A percentile compares a stretch with the other conserved stretches of the same genome.
phyloP scores from a whole-genome alignment of 2,888 invertebrate genomes.

The Platycheirus albimanus region DNA sequence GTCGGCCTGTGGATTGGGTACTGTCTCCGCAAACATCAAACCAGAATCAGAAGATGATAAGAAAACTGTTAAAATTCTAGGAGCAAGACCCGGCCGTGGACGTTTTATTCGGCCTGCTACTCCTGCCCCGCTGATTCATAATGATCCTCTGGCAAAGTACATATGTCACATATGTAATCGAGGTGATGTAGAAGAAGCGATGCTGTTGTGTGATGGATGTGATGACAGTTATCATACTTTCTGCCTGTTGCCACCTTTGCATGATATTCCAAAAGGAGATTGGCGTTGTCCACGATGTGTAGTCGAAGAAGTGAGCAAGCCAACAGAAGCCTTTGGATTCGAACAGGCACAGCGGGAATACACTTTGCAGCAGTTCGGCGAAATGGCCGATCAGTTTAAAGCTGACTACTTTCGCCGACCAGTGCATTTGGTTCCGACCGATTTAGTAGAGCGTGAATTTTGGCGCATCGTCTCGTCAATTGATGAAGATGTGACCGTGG shows the following conservation, averaged over 20 bases:
- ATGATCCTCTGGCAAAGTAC: constrained; percentile 92
- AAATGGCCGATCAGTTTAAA: constrained; percentile 99
- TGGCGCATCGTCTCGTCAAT: constrained; percentile 98
- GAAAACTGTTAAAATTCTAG: constrained; percentile 23
- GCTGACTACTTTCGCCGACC: constrained; percentile 98
- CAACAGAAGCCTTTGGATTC: constrained; percentile 98
- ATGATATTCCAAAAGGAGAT: constrained; percentile 96
- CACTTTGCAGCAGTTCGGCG: constrained; percentile 97
- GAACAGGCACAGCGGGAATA: constrained; percentile 97
- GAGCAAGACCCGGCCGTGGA: constrained; percentile 2
- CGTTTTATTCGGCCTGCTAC: constrained; percentile 55
- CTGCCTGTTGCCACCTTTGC: constrained; percentile 96
- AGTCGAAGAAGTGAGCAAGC: constrained; percentile 94
- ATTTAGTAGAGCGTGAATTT: constrained; percentile 97
- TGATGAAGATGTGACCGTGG: constrained; percentile 98
- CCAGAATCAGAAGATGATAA: constrained; percentile 36
- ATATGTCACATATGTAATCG: constrained; percentile 96
- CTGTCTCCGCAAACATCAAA: constrained; percentile 77
- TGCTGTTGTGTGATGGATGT: constrained; percentile 98
- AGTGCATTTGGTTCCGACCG: constrained; percentile 94
- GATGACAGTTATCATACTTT: constrained; percentile 99
- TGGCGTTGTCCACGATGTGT: constrained; percentile 99
- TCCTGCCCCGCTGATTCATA: constrained; percentile 76
- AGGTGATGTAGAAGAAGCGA: constrained; percentile 96
- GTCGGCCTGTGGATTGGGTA: constrained; percentile 80